A percentile compares a stretch with the other conserved stretches of the same genome.
Conservation (phyloP, 2,797 vertebrate genomes). For the Limosa lapponica region DNA sequence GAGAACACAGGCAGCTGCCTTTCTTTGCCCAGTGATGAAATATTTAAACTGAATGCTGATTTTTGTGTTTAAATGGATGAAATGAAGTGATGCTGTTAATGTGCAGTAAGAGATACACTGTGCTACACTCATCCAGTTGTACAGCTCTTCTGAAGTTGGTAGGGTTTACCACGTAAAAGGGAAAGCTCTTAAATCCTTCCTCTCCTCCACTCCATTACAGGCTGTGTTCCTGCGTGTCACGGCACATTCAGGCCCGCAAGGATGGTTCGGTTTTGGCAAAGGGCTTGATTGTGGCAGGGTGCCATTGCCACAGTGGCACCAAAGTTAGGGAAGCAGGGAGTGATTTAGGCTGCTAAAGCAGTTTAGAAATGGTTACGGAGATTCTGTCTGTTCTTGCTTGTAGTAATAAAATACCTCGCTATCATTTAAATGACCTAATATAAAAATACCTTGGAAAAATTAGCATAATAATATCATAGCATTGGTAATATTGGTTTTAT, state of each 20-base stretch:
- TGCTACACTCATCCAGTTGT: background rate
- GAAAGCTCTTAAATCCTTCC: background rate
- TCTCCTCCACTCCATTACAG: background rate
- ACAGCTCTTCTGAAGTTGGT: background rate
- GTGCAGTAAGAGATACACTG: background rate
- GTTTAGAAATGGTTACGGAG: background rate
- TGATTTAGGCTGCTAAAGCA: background rate
- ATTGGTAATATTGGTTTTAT: slow-evolving; percentile 23
- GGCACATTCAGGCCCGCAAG: background rate
- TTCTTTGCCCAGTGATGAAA: background rate
- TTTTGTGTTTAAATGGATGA: background rate
- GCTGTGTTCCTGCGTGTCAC: background rate
- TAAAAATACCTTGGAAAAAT: slow-evolving; percentile 4
- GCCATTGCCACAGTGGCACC: rapidly evolving
- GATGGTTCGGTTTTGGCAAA: background rate
- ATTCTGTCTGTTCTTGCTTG: background rate
- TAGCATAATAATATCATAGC: background rate
- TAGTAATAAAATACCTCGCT: background rate
- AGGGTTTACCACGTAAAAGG: background rate
- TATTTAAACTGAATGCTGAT: background rate
- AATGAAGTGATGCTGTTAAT: background rate
- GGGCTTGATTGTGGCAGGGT: background rate
- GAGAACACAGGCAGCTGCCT: background rate
- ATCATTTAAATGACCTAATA: background rate
- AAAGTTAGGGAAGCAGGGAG: background rate